Base-by-base conservation (phyloP, 1,140 invertebrate genomes). In the Anastrepha obliqua region DNA sequence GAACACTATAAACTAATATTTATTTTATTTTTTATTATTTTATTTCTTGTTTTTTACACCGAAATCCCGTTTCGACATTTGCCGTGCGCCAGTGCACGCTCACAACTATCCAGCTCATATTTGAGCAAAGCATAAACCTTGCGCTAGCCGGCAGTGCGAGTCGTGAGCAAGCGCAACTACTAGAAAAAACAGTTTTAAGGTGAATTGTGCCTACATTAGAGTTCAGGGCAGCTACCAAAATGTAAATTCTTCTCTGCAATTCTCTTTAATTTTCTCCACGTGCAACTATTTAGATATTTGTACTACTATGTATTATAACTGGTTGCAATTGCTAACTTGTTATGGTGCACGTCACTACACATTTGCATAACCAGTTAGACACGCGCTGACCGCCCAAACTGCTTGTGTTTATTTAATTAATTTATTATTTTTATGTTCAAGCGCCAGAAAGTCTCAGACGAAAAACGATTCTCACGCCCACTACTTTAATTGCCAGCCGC, bases 301-400 rank as follows among this genome's bases (percentile, higher is more conserved):
- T 29, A 29, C 29, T 29, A 29, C 29, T 29, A 29, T 29, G 15
- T 74, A 74, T 74, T 47, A 55, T 47, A 81, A 81, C 74, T 81
- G 47, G 47, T 55, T 81, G 74, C 47, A 55, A 81, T 81, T 47
- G 74, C 47, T 29, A 3, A 81, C n/a, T 81, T 81, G 47, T 81
- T 81, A 81, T 20, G 8, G 74, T 29, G n/a, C 44, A 55, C 2
- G 44, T 29, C 55, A 47, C n/a, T 81, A 58, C 8, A 81, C 15
- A 81, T 81, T 81, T 81, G 74, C 74, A 81, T 81, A 81, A 81
- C 74, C 11, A 81, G 74, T 81, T 81, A 51, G 17, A 13, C 47
- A 58, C 47, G n/a, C 74, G 44, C 11, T 81, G n/a, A 51, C 44
- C 74, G 74, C 44, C 47, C 74, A 81, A 55, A 55, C 47, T 6